Evolutionary conservation across 2,113 vertebrate species (phyloP).

Genomic region (Trematocara zebra): DNA sequence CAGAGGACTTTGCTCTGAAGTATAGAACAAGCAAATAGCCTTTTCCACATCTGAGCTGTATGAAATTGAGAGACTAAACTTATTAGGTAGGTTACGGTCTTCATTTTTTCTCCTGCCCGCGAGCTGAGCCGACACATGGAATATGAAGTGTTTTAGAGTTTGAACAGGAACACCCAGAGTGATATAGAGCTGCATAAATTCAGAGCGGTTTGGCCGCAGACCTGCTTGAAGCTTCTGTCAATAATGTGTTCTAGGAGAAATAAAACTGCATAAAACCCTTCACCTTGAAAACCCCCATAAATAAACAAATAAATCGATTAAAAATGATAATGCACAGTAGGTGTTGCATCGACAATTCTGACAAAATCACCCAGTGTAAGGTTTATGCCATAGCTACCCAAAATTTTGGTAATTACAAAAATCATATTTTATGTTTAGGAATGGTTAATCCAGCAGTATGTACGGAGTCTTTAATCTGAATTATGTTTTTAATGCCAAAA

Average conservation of each 20-base stretch:
- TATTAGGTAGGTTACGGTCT: not conserved
- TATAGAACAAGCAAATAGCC: not conserved
- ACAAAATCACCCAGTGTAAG: not conserved
- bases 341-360: not conserved
- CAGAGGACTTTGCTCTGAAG: not conserved
- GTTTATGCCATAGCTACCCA: not conserved
- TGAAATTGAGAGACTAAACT: slow-evolving; percentile 11
- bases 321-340: not conserved
- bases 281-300: not conserved
- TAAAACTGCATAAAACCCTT: slow-evolving; percentile 2
- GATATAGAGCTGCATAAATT: slow-evolving; percentile 32
- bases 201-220: not conserved
- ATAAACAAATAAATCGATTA: fast-evolving
- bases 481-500: not conserved
- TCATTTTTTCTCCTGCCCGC: not conserved
- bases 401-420: not conserved
- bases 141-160: slow-evolving; percentile 6
- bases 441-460: not conserved
- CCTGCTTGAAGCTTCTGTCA: slow-evolving; percentile 31
- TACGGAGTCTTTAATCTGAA: fast-evolving
- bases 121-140: not conserved
- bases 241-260: slow-evolving; percentile 44
- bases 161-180: slow-evolving; percentile 3
- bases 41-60: not conserved
- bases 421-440: not conserved